Base-by-base conservation (phyloP, 2,113 vertebrate species). In the Sceloporus tristichus region DNA sequence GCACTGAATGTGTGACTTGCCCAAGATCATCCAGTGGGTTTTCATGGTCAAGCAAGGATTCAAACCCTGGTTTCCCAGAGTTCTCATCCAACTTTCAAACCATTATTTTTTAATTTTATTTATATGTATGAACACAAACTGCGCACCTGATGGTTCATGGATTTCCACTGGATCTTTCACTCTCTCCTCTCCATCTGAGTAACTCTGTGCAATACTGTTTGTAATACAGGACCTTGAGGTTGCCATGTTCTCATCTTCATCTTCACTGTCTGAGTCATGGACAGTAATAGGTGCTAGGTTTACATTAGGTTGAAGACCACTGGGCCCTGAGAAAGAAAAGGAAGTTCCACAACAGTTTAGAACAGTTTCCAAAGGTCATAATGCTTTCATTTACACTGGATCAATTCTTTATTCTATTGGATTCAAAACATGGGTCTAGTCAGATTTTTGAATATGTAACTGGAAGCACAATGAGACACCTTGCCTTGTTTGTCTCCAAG, bases 181-280 rank as follows among this genome's bases (percentile, higher is more conserved):
- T 93, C 97, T 98, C 78, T 96, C 96, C 82, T 96, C 96, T 62
- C 95, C 96, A 81, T 97, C 97, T 75, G 97, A 97, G 70, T 97
- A 97, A 91, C 82, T 96, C 62, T 96, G 96, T 85, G 96, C 85
- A 91, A 95, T 92, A 84, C 91, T 97, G 91, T 92, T 94, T 96
- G 96, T 95, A 90, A 96, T 94, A 92, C 87, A 96, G 73, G 95
- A 91, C 92, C 89, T 97, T 88, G 96, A 94, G 74, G 95, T 90
- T 65, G 95, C 93, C 42, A 96, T 73, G 84, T 89, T 95, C 25
- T 98, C 97, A 79, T 99, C 98, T 75, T 99, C 99, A 78, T 99
- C 98, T 83, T 99, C 99, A 73, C 98, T 99, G 94, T 99, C 99
- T 2, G 99, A 99, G 94, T 99, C 98, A 1, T 98, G 98, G 78